Evolutionary conservation across 2,888 invertebrate species (phyloP).

Genomic region (Carpatolechia fugitivella): DNA sequence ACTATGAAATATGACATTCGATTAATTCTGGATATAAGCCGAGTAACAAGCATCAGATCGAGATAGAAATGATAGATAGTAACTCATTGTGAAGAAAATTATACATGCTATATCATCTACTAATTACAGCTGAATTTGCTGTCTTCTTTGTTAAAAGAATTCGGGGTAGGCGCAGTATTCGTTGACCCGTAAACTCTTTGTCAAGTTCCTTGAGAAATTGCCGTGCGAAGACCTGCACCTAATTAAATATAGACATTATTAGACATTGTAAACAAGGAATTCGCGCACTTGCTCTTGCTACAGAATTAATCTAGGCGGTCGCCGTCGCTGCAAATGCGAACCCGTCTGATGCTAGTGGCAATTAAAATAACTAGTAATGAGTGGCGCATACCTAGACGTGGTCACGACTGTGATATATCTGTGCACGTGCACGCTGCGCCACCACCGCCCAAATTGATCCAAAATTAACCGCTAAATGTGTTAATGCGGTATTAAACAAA

Average conservation of each 20-base stretch:
- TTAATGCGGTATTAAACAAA: not conserved
- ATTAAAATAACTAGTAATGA: slow-evolving; percentile 65
- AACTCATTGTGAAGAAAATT: too few species aligned
- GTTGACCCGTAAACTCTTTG: not conserved
- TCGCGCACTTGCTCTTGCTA: not conserved
- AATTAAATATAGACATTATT: slow-evolving; percentile 2
- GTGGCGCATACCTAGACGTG: slow-evolving; percentile 49
- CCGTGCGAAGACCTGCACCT: not conserved
- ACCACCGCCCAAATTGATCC: not conserved
- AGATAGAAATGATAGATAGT: too few species aligned
- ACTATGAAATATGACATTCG: too few species aligned
- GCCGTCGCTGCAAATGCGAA: not conserved
- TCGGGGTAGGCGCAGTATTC: not conserved
- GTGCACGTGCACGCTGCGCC: slow-evolving; percentile 5
- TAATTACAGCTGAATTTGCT: too few species aligned
- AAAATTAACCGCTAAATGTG: slow-evolving; percentile 6
- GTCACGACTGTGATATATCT: slow-evolving; percentile 45
- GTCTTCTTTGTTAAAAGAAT: not conserved
- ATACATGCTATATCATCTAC: too few species aligned
- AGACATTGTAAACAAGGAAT: slow-evolving; percentile 1
- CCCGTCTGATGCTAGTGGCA: slow-evolving; percentile 35
- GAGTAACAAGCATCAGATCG: too few species aligned
- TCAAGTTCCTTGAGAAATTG: not conserved
- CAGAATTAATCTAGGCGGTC: not conserved
- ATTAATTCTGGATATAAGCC: too few species aligned